Conservation (phyloP, 1,140 invertebrate species). For the Leptoteleia sp. region DNA sequence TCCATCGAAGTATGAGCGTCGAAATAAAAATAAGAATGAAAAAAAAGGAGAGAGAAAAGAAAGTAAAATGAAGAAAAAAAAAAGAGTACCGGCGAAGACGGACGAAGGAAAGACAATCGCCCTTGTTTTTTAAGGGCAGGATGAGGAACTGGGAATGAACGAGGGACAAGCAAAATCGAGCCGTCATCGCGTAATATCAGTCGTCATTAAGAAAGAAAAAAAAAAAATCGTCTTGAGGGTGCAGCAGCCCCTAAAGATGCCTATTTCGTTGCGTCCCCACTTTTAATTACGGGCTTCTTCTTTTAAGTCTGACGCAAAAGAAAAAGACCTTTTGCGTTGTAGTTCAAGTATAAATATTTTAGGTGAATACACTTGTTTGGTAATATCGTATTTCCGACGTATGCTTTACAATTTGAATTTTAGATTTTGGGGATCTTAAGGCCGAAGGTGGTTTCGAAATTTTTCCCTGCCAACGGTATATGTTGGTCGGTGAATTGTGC, state of each 20-base stretch:
- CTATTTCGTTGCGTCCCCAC: constrained; percentile 49
- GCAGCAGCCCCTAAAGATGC: constrained; percentile 38
- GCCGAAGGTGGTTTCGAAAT: no score
- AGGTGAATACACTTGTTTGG: no score
- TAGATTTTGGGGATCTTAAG: no score
- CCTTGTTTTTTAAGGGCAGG: constrained; percentile 41
- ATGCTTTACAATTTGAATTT: no score
- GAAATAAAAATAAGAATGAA: constrained; percentile 55
- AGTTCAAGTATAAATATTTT: constrained; percentile 13
- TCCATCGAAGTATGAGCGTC: constrained; percentile 61
- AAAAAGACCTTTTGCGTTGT: constrained; percentile 27
- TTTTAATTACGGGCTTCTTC: constrained; percentile 70
- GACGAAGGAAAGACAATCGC: constrained; percentile 49
- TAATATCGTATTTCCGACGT: no score
- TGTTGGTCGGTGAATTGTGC: no score
- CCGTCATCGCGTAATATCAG: constrained; percentile 65
- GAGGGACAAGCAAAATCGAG: constrained; percentile 58
- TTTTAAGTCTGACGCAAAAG: constrained; percentile 14
- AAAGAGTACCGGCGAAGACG: constrained; percentile 38
- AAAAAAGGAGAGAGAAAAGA: no score
- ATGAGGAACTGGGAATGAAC: constrained; percentile 50
- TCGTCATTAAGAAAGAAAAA: constrained; percentile 65
- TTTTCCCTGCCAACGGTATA: no score
- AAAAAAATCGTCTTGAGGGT: constrained; percentile 59
- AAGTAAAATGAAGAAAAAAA: no score